phyloP scores from a whole-genome alignment of 2,113 vertebrate genomes.

The Cottus gobio region DNA sequence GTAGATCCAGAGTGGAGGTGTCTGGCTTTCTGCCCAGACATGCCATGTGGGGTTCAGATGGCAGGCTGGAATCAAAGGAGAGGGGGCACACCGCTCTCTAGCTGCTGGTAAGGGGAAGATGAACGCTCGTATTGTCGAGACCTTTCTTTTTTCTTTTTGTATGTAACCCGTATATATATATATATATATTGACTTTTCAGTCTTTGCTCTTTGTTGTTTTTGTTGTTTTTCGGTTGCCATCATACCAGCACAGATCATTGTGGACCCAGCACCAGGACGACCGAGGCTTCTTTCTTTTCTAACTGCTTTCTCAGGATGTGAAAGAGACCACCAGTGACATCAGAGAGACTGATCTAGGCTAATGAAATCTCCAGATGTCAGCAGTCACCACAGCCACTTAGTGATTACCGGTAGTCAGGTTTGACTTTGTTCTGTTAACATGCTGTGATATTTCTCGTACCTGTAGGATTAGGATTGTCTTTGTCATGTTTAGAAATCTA shows the following conservation, averaged over 20 bases:
- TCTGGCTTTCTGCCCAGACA: constrained; percentile 87
- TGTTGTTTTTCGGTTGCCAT: constrained; percentile 23
- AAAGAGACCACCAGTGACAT: constrained; percentile 71
- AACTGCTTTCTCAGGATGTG: constrained; percentile 69
- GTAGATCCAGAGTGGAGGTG: constrained; percentile 70
- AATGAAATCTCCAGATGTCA: constrained; percentile 79
- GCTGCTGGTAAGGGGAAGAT: constrained; percentile 45
- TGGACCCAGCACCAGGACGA: constrained; percentile 29
- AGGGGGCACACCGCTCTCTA: constrained; percentile 75
- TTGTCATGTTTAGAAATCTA: constrained; percentile 8
- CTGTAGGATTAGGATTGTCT: constrained; percentile 2
- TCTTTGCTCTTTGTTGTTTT: constrained; percentile 17
- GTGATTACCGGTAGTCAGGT: constrained; percentile 59
- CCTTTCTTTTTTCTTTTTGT: constrained; percentile 34
- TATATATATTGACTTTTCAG: neutral
- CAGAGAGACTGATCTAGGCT: constrained; percentile 67
- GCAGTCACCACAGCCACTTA: constrained; percentile 54
- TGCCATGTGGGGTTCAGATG: constrained; percentile 90
- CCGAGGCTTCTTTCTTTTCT: constrained; percentile 41
- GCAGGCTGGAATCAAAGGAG: constrained; percentile 87
- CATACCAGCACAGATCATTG: constrained; percentile 20
- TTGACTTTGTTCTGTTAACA: constrained; percentile 33
- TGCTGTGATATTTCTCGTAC: constrained; percentile 30
- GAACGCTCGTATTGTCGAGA: constrained; percentile 26
- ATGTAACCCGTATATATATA: neutral